Base-by-base conservation (phyloP, 2,113 vertebrate species). In the Burhinus oedicnemus region DNA sequence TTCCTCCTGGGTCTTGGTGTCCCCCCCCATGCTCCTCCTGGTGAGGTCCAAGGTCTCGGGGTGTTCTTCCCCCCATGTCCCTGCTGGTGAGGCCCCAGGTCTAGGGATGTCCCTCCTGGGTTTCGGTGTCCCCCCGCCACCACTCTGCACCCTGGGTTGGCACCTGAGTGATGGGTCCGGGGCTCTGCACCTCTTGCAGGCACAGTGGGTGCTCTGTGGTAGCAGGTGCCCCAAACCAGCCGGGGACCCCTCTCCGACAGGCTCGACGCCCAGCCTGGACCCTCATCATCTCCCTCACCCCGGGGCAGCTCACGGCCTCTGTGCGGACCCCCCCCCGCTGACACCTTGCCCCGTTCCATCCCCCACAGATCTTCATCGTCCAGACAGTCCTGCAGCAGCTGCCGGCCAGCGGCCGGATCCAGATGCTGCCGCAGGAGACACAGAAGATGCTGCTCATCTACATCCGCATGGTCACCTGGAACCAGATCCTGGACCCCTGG, bases 401-500 rank as follows among this genome's bases (percentile, higher is more conserved):
- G 0, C 62, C 93, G 2, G 42, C 23, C 62, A 11, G n/a, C 70
- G 55, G 77, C 2, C 54, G 21, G 4, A 2, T 22, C 0, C 90
- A 18, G 18, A 49, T 85, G 66, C 96, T 98, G 83, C 79, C 97
- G 3, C n/a, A 2, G 0, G 34, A 88, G 54, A 97, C 94, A 0
- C 98, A 98, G 89, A 70, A 69, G 38, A 89, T 97, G 83, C 98
- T 99, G 62, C 96, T 99, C 52, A 98, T 99, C 47, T 99, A 98
- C 95, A 76, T 99, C 75, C 99, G 99, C 10, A 98, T 99, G 87
- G 99, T 99, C 85, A 99, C 99, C 12, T 99, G 99, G 98, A 99
- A 99, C 97, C 99, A 99, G 98, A 99, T 99, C 97, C 97, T 99
- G 57, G 99, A 99, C 92, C 99, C 99, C 38, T 99, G 99, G 99